Evolutionary conservation across 2,797 vertebrate species (phyloP).

Genomic region (Vireo griseus): DNA sequence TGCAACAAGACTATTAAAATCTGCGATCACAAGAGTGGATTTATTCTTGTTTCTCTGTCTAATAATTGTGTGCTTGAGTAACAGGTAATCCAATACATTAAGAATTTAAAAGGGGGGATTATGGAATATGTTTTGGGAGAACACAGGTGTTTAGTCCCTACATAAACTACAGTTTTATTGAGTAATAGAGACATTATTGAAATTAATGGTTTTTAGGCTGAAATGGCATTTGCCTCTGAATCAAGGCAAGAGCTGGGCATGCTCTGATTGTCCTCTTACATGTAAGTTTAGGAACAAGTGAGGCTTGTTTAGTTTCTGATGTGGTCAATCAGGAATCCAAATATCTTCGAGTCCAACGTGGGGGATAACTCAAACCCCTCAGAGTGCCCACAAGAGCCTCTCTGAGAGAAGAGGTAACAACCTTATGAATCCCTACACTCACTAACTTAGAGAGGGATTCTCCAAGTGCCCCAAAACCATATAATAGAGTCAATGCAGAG

Average conservation of each 20-base stretch:
- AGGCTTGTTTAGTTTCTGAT: background rate
- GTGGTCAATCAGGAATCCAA: background rate
- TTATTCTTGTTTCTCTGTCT: background rate
- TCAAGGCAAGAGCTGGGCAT: background rate
- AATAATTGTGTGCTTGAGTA: background rate
- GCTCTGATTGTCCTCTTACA: background rate
- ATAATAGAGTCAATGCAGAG: background rate
- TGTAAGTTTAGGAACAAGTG: background rate
- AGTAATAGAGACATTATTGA: background rate
- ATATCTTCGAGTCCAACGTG: fast-evolving
- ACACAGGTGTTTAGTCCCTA: background rate
- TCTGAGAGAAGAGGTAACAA: background rate
- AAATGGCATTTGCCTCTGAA: background rate
- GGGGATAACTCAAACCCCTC: background rate
- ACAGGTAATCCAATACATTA: background rate
- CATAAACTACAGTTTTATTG: background rate
- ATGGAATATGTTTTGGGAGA: background rate
- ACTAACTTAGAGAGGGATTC: background rate
- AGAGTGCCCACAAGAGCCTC: background rate
- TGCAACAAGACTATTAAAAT: background rate
- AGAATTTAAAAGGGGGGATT: background rate
- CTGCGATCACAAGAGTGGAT: fast-evolving
- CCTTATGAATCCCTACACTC: background rate
- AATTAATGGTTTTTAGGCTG: background rate
- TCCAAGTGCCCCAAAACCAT: background rate